Evolutionary conservation across 2,888 invertebrate genomes (phyloP), one percentile per base, ranked within the genome.

Genomic region (Suillia variegata): DNA sequence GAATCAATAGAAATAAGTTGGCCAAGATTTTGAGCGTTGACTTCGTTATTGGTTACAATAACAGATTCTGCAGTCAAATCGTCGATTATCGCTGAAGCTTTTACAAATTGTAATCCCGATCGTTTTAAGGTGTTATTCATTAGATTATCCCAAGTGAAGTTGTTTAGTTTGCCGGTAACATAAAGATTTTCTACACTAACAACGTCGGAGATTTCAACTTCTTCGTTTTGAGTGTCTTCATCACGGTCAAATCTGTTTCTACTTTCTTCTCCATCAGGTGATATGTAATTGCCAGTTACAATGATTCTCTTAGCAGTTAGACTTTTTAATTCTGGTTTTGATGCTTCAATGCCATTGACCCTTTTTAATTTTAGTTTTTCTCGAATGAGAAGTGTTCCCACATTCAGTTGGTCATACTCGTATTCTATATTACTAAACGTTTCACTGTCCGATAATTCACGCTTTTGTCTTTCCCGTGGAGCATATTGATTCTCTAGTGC

Each of bases 81-180:
- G 38, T 55, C 61, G 2, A 81, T 67, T 6, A 66, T 63, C 0
- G 69, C 66, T 1, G 68, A 53, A 2, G 73, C 67, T 24, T 76
- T 81, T 3, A 87, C 71, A 33, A 74, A 73, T 76, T 88, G 87
- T 67, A 84, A 70, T 47, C 84, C 86, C 1, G 66, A 66, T 18
- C 79, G 81, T 72, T 81, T 85, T 12, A 88, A 71, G 1, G 84
- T 80, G 63, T 83, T 80, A 54, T 83, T 76, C 21, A 83, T 62
- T 24, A 88, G 70, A 10, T 81, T 72, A 1, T 73, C 64, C 66
- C 87, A 78, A 56, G 78, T 76, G 2, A 84, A 70, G 10, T 81
- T 80, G 70, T 88, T 88, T 0, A 87, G 70, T 12, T 73, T 77
- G n/a, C 84, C 85, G 2, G 71, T 71, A 13, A 86, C 73, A 13